Percentiles rank a stretch among this genome's conserved stretches.
Evolutionary conservation across 2,797 vertebrate species (phyloP).

Genomic region (Phyllotis vaccarum): DNA sequence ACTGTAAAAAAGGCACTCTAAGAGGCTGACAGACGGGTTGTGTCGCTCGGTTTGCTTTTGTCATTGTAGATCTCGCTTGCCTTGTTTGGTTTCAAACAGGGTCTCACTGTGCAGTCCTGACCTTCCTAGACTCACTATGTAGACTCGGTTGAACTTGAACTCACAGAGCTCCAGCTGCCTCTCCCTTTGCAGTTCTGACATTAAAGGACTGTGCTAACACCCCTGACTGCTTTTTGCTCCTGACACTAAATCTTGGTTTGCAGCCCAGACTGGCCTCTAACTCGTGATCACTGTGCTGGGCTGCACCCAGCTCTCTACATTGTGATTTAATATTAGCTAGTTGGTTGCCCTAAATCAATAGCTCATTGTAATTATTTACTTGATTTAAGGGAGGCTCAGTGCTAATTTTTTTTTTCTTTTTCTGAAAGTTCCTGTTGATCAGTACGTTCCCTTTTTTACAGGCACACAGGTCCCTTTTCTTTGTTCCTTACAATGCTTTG

Average conservation of each 20-base stretch:
- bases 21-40: accelerated
- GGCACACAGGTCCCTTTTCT: background rate
- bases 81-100: background rate
- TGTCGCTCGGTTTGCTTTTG: background rate
- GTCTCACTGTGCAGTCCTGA: background rate
- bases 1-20: background rate
- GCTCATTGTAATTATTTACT: conserved; percentile 2
- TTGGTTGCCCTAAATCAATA: background rate
- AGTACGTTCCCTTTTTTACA: conserved; percentile 29
- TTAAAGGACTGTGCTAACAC: background rate
- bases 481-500: background rate
- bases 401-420: conserved; percentile 57
- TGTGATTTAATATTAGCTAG: conserved; percentile 34
- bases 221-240: background rate
- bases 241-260: background rate
- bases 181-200: background rate
- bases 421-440: background rate
- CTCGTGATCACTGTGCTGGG: background rate
- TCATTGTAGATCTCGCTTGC: too few relatives aligned
- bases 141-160: background rate
- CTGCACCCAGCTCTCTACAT: background rate
- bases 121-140: background rate
- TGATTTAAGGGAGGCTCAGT: conserved; percentile 18
- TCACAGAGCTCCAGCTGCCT: background rate
- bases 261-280: background rate